Conservation (phyloP, 2,888 invertebrate species). For the Diabrotica balteata region DNA sequence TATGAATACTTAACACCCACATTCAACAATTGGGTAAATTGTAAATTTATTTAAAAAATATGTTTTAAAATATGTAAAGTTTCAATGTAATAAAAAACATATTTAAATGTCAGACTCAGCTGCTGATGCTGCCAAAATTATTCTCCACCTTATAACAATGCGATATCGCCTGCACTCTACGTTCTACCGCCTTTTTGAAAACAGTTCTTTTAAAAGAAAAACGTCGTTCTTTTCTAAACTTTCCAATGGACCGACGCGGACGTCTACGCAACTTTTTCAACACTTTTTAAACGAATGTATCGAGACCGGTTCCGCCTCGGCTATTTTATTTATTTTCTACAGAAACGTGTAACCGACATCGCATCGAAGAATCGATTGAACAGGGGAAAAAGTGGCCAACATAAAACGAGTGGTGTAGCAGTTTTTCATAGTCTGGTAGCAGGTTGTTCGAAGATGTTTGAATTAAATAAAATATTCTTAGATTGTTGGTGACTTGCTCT, state of each 20-base stretch:
- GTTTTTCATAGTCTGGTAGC: slow-evolving; percentile 7
- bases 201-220: neutral
- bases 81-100: no score
- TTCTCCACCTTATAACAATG: neutral
- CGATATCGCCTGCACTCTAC: neutral
- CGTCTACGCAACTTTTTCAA: slow-evolving; percentile 18
- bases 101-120: neutral
- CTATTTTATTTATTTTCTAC: slow-evolving; percentile 17
- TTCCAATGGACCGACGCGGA: neutral
- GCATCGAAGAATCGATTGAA: slow-evolving; percentile 6
- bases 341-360: slow-evolving; percentile 15
- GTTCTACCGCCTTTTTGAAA: neutral
- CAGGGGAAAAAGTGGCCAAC: neutral
- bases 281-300: slow-evolving; percentile 18
- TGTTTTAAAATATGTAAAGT: no score
- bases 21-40: no score
- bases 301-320: slow-evolving; percentile 15
- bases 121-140: neutral
- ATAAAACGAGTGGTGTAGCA: neutral
- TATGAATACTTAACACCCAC: no score
- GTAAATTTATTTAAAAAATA: no score
- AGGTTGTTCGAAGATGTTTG: neutral
- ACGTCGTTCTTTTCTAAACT: neutral
- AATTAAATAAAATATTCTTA: no score
- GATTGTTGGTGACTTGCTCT: no score